Base-by-base conservation (phyloP, 2,797 vertebrate species). In the Eupleurogrammus muticus region DNA sequence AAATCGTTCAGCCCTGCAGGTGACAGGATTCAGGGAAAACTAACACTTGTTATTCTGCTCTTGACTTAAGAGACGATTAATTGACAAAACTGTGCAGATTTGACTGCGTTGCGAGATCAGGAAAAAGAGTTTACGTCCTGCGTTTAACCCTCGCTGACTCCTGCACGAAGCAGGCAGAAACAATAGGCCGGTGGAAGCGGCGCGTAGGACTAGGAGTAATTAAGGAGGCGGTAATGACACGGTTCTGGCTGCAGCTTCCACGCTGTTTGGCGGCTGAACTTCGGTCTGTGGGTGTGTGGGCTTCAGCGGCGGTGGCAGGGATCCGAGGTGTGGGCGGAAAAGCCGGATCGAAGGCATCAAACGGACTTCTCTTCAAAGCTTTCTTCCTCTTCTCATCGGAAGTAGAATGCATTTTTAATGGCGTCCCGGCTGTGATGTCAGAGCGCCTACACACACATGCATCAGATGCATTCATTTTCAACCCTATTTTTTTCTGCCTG, bases 351-450 rank as follows among this genome's bases (percentile, higher is more conserved):
- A 68, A 86, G 77, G 79, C 86, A 80, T 88, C 85, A 90, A 89
- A 88, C 85, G 58, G 86, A 79, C 77, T 84, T 70, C 61, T 70
- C 79, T 81, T 91, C 90, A 89, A 89, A 92, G 87, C 77, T 42
- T 50, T 72, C 56, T 66, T 64, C 56, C 65, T 64, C 81, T 59
- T 77, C 7, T 75, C 75, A 70, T 87, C 74, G 73, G 53, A 56
- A 75, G 74, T 66, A 53, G 42, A 19, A 55, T 87, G 77, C 75
- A 79, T 88, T 68, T 89, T 82, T 84, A 75, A 89, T 82, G 20
- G 17, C 0, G 24, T 32, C 60, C 20, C n/a, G 13, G 75, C 72
- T 59, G 56, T 23, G 58, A 64, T 54, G 70, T 61, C 44, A 54
- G 49, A 64, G 64, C 47, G 38, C 53, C 65, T 72, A 28, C 0